phyloP scores from a whole-genome alignment of 2,888 invertebrate genomes.

The Lycia hirtaria region DNA sequence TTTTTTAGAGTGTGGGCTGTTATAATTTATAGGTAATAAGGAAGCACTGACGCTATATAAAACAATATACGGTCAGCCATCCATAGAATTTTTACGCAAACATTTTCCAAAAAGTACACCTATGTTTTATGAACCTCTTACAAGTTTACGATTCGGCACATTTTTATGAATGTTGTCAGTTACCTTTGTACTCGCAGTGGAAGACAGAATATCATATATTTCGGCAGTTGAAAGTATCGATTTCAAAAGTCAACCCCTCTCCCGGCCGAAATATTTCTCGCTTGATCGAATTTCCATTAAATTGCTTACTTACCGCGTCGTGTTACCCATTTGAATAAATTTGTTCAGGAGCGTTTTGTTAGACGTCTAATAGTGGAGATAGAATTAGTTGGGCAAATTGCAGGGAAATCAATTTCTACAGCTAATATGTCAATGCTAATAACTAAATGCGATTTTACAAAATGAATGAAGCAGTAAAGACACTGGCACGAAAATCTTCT shows the following conservation, averaged over 20 bases:
- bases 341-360: conserved; percentile 2
- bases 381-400: neutral
- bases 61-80: conserved; percentile 34
- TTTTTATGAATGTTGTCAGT: conserved; percentile 37
- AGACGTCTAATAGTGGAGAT: neutral
- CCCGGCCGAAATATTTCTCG: conserved; percentile 24
- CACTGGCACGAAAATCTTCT: no score
- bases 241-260: conserved; percentile 33
- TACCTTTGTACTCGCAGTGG: conserved; percentile 6
- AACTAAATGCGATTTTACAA: no score
- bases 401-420: no score
- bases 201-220: conserved; percentile 2
- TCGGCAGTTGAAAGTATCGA: conserved; percentile 25
- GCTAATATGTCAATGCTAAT: no score
- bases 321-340: conserved; percentile 32
- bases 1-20: conserved; percentile 11
- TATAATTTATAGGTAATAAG: conserved; percentile 31
- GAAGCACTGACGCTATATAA: conserved; percentile 22
- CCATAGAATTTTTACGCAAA: conserved; percentile 33
- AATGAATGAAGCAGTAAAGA: no score
- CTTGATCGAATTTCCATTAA: conserved; percentile 39
- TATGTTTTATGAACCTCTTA: conserved; percentile 39
- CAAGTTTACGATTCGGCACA: conserved; percentile 32
- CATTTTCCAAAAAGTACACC: conserved; percentile 27
- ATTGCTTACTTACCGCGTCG: conserved; percentile 31